Evolutionary conservation across 2,888 invertebrate genomes (phyloP), one percentile per base, ranked within the genome.

Genomic region (Zygaena filipendulae): DNA sequence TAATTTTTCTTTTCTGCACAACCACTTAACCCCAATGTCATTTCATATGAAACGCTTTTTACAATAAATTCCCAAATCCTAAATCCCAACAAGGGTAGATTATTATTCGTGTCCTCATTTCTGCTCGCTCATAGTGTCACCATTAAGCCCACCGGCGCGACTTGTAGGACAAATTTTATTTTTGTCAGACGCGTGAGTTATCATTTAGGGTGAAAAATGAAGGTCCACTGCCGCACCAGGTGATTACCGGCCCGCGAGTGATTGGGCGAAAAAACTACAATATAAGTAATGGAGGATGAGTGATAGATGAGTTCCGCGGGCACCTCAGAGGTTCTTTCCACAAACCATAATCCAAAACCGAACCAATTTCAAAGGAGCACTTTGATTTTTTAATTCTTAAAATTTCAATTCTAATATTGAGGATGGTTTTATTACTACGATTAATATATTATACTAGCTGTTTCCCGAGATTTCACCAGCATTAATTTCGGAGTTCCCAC

Each of bases 251-350:
- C 66, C 75, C 64, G 68, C 59, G 66, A 70, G 69, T 79, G 79
- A 79, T 75, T 79, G 74, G 62, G 77, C 79, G 55, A 72, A 77
- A 72, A 77, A 77, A 75, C 69, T 70, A 79, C 77, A 79, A 77
- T 77, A 75, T 79, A 77, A 75, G 79, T 79, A 79, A 79, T 79
- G 77, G 79, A 72, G 74, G 74, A 77, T 77, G 72, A 71, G 75
- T 79, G 79, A 79, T 79, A 77, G 74, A 79, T 75, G 68, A 72
- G 57, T 52, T 50, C 44, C 49, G 47, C 50, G 50, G n/a, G n/a
- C n/a, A n/a, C n/a, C n/a, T n/a, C n/a, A n/a, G n/a, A n/a, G n/a
- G 45, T 32, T 43, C 35, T 43, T 36, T 40, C 32, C 42, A 39
- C 40, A 32, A 40, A 43, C 35, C 24, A n/a, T n/a, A n/a, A n/a